A percentile compares a stretch with the other conserved stretches of the same genome.
Evolutionary conservation across 1,140 invertebrate genomes (phyloP).

Genomic region (Streblospio benedicti): DNA sequence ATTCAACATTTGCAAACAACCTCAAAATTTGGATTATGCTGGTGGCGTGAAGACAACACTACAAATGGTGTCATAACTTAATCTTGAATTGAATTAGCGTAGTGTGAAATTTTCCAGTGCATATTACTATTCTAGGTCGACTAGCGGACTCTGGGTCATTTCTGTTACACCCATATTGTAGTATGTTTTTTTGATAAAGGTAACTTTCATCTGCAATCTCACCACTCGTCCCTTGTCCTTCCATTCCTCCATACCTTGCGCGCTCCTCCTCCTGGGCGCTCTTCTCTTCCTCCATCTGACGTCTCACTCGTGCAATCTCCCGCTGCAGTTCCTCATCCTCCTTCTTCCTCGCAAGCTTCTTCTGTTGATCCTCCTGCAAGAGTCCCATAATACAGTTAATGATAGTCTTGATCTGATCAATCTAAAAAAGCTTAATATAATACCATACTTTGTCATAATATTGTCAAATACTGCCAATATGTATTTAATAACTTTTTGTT

Average conservation of each 20-base stretch:
- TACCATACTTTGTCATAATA: background rate
- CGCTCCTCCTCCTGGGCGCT: constrained; percentile 28
- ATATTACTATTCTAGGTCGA: background rate
- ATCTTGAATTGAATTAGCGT: background rate
- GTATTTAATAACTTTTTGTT: background rate
- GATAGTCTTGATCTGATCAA: background rate
- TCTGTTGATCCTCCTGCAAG: constrained; percentile 36
- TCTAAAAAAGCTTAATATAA: background rate
- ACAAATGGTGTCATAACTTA: too few relatives aligned
- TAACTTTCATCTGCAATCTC: background rate
- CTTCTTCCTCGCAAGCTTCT: constrained; percentile 26
- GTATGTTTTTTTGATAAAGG: background rate
- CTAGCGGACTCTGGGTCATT: background rate
- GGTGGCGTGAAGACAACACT: too few relatives aligned
- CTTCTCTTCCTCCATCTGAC: constrained; percentile 39
- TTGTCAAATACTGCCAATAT: background rate
- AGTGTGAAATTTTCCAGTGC: background rate
- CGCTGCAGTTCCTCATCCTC: constrained; percentile 39
- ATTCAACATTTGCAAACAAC: too few relatives aligned
- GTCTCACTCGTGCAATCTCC: constrained; percentile 39
- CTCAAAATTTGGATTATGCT: too few relatives aligned
- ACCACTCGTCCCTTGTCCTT: background rate
- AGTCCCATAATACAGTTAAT: background rate
- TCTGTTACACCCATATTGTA: background rate
- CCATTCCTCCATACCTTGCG: constrained; percentile 22